Evolutionary conservation across 2,797 vertebrate genomes (phyloP).

Genomic region (Antennarius maculatus): DNA sequence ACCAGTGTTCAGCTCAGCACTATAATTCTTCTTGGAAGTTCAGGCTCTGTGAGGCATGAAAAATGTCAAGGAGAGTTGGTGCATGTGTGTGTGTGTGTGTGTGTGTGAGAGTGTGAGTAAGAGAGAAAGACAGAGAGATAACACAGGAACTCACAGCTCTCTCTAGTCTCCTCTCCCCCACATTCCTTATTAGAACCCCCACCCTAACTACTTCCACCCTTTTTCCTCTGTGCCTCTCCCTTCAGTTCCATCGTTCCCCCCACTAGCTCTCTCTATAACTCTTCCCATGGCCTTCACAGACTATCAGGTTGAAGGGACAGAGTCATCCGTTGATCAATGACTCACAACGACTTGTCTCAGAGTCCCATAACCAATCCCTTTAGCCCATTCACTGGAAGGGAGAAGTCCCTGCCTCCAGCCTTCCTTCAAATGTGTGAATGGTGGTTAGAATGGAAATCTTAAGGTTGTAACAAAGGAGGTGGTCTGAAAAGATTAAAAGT

Average conservation of each 20-base stretch:
- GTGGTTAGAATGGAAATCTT: constrained; percentile 15
- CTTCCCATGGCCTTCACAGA: constrained; percentile 48
- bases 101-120: constrained; percentile 25
- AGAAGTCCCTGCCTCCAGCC: constrained; percentile 27
- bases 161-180: constrained; percentile 75
- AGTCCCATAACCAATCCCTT: constrained; percentile 55
- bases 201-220: constrained; percentile 18
- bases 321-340: constrained; percentile 29
- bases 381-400: constrained; percentile 33
- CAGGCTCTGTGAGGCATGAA: constrained; percentile 62
- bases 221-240: constrained; percentile 11
- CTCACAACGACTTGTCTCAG: constrained; percentile 39
- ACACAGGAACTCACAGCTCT: constrained; percentile 62
- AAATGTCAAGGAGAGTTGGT: constrained; percentile 55
- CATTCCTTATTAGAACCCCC: constrained; percentile 60
- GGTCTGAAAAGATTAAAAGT: neutral
- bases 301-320: constrained; percentile 38
- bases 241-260: constrained; percentile 43
- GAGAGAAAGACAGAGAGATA: constrained; percentile 49
- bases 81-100: constrained; percentile 13
- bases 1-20: constrained; percentile 28
- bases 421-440: constrained; percentile 15
- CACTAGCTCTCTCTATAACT: constrained; percentile 6
- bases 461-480: constrained; percentile 3
- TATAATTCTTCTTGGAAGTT: constrained; percentile 45